Conservation (phyloP, 2,797 vertebrate genomes). For the Kryptolebias ocellatus region DNA sequence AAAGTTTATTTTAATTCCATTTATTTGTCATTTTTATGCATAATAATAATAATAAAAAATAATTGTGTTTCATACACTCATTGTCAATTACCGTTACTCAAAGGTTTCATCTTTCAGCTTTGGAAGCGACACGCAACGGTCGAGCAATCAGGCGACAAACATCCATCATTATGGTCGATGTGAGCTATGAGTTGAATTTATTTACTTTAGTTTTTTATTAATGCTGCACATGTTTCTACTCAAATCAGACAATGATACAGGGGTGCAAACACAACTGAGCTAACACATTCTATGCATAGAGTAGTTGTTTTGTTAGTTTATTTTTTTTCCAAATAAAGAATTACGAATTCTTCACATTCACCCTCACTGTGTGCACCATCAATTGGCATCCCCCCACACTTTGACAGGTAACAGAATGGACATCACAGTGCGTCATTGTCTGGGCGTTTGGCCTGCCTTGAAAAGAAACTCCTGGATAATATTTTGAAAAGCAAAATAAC, state of each 20-base stretch:
- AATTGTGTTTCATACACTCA: too few relatives aligned
- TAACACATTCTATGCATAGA: neutral
- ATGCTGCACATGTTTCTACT: constrained; percentile 28
- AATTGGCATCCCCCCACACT: constrained; percentile 2
- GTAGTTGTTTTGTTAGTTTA: too few relatives aligned
- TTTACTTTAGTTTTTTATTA: constrained; percentile 48
- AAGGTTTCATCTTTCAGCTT: constrained; percentile 43
- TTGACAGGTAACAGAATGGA: constrained; percentile 6
- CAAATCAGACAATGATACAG: neutral
- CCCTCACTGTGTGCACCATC: constrained; percentile 1
- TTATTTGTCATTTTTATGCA: too few relatives aligned
- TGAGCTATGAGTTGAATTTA: constrained; percentile 28
- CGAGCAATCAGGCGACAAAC: constrained; percentile 38
- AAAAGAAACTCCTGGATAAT: constrained; percentile 28
- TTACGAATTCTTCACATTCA: neutral
- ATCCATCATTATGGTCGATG: constrained; percentile 36
- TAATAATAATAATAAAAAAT: too few relatives aligned
- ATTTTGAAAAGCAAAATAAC: constrained; percentile 18
- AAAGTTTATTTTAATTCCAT: constrained; percentile 26
- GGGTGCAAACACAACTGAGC: neutral
- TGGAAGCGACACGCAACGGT: constrained; percentile 21
- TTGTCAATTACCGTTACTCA: constrained; percentile 29
- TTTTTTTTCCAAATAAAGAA: neutral
- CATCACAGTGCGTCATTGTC: constrained; percentile 24
- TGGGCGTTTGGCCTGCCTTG: constrained; percentile 24